These are phyloP conservation scores for Archocentrus centrarchus DNA, from an alignment of 2,113 vertebrate species.

Conservation along the genomic window DNA sequence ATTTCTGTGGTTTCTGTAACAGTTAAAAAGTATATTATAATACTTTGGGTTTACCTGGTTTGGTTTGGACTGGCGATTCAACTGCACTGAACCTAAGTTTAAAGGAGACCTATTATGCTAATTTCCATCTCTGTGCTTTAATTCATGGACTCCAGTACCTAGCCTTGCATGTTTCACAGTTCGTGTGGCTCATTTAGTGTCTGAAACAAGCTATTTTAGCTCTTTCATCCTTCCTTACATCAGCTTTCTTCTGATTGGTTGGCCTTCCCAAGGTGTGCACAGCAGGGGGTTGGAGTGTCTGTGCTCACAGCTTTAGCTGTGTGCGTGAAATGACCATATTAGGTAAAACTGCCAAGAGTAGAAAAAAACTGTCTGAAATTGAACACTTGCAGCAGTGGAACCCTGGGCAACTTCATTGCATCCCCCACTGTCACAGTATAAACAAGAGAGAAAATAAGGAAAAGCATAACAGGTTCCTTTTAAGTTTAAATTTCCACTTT, in stretches of 20 bases:
- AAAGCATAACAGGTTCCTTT: background rate
- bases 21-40: slow-evolving; percentile 20
- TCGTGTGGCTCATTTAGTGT: background rate
- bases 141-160: background rate
- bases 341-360: background rate
- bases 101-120: background rate
- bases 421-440: background rate
- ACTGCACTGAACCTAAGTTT: background rate
- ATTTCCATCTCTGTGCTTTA: background rate
- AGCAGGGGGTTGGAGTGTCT: background rate
- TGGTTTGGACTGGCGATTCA: slow-evolving; percentile 7
- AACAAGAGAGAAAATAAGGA: background rate
- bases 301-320: background rate
- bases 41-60: background rate
- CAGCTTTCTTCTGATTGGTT: background rate
- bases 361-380: background rate
- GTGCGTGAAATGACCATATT: background rate
- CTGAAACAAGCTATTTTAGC: background rate
- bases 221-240: background rate
- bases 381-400: background rate
- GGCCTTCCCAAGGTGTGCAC: background rate
- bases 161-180: background rate
- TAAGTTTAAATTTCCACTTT: background rate
- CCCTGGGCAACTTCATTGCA: background rate
- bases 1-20: slow-evolving; percentile 29